Percentiles rank a stretch among this genome's conserved stretches.
Conservation (phyloP, 2,113 vertebrate species). For the Ellobius talpinus region DNA sequence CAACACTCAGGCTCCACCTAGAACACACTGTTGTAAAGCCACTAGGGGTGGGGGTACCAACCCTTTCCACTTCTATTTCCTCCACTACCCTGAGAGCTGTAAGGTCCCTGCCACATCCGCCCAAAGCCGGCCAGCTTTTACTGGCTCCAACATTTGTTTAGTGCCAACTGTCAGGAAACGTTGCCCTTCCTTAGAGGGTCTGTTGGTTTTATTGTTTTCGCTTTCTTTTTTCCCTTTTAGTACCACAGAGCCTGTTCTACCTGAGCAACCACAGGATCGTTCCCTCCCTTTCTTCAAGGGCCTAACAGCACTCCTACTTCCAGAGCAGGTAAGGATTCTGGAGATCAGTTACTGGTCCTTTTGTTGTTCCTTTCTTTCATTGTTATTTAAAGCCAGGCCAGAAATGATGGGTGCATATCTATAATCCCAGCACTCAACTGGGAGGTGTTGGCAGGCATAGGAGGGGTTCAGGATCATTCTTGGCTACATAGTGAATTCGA, state of each 20-base stretch:
- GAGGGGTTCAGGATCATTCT: background rate
- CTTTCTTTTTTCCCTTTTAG: background rate
- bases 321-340: background rate
- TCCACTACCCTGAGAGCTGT: background rate
- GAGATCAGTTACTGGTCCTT: background rate
- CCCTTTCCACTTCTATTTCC: background rate
- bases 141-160: background rate
- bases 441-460: background rate
- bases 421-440: background rate
- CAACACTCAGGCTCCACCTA: background rate
- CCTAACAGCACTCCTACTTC: background rate
- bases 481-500: background rate
- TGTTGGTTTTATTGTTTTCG: background rate
- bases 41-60: background rate
- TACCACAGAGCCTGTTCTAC: background rate
- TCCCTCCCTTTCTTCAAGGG: background rate
- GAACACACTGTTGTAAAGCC: background rate
- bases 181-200: background rate
- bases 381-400: background rate
- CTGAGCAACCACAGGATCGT: background rate
- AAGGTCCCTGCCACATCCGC: background rate
- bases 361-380: background rate
- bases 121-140: background rate
- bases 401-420: background rate
- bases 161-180: slow-evolving; percentile 26